Base-by-base conservation (phyloP, 2,113 vertebrate species). In the Hippolais icterina region DNA sequence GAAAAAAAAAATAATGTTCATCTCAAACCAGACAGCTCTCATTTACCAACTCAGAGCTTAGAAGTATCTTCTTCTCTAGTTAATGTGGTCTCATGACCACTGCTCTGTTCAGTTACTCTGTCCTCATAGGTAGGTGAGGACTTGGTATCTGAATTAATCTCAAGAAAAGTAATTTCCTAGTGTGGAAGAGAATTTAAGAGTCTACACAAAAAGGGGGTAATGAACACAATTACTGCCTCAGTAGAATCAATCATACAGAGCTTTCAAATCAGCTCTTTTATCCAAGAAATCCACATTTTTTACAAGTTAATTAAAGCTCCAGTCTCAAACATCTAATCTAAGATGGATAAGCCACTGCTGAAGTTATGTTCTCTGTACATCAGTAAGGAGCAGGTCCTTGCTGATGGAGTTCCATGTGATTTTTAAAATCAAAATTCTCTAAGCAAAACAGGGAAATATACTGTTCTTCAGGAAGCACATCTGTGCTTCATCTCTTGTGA, bases 61-160 rank as follows among this genome's bases (percentile, higher is more conserved):
- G 42, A 56, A 78, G 5, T 23, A 15, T 42, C 16, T 41, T 81
- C 10, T 25, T 21, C 4, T 65, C 56, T 53, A 52, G 5, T 39
- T 76, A 18, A 25, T 17, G 17, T 49, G 31, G 14, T 64, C 18
- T 41, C n/a, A 52, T 0, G 0, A 21, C 9, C 14, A 22, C 15
- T 1, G 2, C 60, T 64, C 20, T 41, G 9, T 42, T 60, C 39
- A 52, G 29, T 70, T 35, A 9, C 15, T 69, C 65, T 81, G 24
- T 37, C 46, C 66, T 8, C 3, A 1, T 9, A 61, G n/a, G 27
- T 31, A 50, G 35, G 19, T 33, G 59, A 77, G n/a, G 19, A 31
- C 15, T 33, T 59, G 20, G 5, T 24, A 17, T 29, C 49, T 61
- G 42, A 90, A 63, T 63, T 23, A 65, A 68, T 52, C 59, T 31